A percentile compares a stretch with the other conserved stretches of the same genome.
phyloP scores from a whole-genome alignment of 2,113 vertebrate species.

The Malurus melanocephalus region DNA sequence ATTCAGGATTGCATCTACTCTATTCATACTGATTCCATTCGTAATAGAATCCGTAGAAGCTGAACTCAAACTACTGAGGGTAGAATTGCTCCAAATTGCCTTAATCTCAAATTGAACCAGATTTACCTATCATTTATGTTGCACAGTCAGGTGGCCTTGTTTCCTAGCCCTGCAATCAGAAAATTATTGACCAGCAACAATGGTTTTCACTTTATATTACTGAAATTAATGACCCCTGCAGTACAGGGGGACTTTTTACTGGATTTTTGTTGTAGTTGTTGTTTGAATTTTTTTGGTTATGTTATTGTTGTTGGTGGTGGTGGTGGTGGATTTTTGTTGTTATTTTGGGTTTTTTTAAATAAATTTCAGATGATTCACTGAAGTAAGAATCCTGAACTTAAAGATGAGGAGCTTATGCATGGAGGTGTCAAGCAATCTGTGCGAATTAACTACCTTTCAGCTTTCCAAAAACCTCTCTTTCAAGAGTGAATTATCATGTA shows the following conservation, averaged over 20 bases:
- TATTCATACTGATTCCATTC: not conserved
- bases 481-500: not conserved
- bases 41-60: not conserved
- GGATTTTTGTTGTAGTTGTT: not conserved
- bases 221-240: not conserved
- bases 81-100: conserved; percentile 9
- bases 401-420: not conserved
- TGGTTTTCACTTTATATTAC: not conserved
- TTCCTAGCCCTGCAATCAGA: conserved; percentile 2
- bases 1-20: not conserved
- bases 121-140: not conserved
- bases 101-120: not conserved
- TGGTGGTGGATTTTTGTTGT: accelerated
- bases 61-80: not conserved
- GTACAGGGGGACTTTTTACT: not conserved
- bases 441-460: not conserved
- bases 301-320: accelerated
- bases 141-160: not conserved
- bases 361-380: not conserved
- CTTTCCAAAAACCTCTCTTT: not conserved
- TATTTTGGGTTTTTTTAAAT: not conserved
- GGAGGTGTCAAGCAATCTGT: not conserved
- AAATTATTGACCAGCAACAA: not conserved
- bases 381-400: not conserved
- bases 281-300: not conserved